Evolutionary conservation across 2,113 vertebrate species (phyloP).

Genomic region (Rhabdornis inornatus): DNA sequence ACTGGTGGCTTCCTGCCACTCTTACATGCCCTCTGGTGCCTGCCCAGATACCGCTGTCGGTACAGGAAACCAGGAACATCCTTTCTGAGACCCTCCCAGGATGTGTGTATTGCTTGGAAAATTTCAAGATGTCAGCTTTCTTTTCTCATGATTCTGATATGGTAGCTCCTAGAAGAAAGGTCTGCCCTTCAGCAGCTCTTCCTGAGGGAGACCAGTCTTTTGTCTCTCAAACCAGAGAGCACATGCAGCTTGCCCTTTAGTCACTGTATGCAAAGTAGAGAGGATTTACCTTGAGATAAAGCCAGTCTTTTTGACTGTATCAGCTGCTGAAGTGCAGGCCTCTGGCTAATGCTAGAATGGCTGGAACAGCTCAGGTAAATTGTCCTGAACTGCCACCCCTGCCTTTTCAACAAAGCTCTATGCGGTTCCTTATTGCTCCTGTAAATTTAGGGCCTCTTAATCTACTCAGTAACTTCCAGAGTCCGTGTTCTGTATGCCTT

Average conservation of each 20-base stretch:
- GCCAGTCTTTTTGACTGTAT: neutral
- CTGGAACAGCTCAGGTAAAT: neutral
- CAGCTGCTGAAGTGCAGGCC: neutral
- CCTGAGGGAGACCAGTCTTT: neutral
- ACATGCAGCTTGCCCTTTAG: neutral
- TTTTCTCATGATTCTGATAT: neutral
- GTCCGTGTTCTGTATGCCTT: neutral
- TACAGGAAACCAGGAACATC: slow-evolving; percentile 15
- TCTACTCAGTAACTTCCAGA: neutral
- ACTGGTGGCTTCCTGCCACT: neutral
- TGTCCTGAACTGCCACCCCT: neutral
- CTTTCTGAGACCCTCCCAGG: slow-evolving; percentile 32
- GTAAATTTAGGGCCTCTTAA: neutral
- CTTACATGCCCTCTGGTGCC: neutral
- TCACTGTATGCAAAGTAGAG: neutral
- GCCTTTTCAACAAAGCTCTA: accelerated
- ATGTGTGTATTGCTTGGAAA: neutral
- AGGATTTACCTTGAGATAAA: neutral
- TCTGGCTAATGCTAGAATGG: neutral
- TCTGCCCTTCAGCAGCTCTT: neutral
- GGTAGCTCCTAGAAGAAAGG: neutral
- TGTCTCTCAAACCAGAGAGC: neutral
- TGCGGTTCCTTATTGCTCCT: neutral
- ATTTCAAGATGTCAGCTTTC: slow-evolving; percentile 2
- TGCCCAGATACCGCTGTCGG: neutral